Conservation (phyloP, 2,113 vertebrate species). For the Conger conger region DNA sequence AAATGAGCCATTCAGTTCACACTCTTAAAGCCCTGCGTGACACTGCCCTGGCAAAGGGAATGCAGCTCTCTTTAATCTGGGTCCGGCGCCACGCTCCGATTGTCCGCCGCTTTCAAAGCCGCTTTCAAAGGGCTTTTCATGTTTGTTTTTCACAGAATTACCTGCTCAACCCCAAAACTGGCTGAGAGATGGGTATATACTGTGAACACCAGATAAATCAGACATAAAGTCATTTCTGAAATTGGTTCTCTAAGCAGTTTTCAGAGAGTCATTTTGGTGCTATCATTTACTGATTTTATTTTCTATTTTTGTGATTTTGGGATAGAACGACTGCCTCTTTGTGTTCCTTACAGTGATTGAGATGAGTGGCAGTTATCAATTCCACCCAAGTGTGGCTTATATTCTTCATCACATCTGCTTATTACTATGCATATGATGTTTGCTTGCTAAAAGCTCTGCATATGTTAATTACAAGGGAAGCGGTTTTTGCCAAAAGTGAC, state of each 20-base stretch:
- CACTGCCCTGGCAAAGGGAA: conserved; percentile 67
- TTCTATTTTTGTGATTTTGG: background rate
- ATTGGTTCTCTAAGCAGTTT: background rate
- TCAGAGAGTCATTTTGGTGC: background rate
- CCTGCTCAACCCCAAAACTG: background rate
- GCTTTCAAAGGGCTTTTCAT: conserved; percentile 53
- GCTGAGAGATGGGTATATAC: background rate
- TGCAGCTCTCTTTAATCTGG: conserved; percentile 62
- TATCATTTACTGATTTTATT: background rate
- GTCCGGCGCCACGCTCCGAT: conserved; percentile 24
- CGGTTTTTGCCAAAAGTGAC: background rate
- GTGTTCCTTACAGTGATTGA: background rate
- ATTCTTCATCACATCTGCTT: conserved; percentile 4
- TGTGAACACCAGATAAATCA: too few species aligned
- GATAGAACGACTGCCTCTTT: background rate
- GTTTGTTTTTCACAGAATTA: conserved; percentile 36
- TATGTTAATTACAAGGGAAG: conserved; percentile 9
- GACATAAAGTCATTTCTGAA: background rate
- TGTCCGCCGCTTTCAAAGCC: conserved; percentile 47
- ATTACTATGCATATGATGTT: background rate
- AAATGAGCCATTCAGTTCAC: conserved; percentile 26
- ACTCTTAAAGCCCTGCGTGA: conserved; percentile 47
- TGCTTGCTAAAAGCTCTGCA: background rate
- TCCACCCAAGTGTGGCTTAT: background rate
- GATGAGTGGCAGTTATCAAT: background rate